Evolutionary conservation across 2,797 vertebrate species (phyloP), one percentile per base, ranked within the genome.

Genomic region (Phalloptychus januarius): DNA sequence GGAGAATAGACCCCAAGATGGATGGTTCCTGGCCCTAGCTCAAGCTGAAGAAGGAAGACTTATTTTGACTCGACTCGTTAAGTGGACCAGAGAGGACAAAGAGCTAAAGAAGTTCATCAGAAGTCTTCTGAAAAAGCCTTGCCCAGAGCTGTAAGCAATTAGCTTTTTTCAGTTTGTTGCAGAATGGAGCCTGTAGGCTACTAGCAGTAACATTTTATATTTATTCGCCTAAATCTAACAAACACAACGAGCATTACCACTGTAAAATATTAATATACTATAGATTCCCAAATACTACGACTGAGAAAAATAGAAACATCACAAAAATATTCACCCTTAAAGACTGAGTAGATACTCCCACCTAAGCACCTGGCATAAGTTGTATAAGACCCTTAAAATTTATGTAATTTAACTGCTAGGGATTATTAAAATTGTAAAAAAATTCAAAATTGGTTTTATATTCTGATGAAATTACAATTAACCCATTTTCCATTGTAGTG

Each of bases 71-170:
- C 91, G 93, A 71, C 89, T 97, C 72, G 87, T 96, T 73, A 94
- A 78, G 44, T 97, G 96, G 96, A 91, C 83, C 71, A 87, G 84
- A 48, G 91, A 86, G 0, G 96, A 96, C 78, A 95, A 93, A 84
- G 96, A 96, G 46, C 89, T 96, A 71, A 96, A 94, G 86, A 96
- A 90, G 86, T 95, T 96, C 76, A 93, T 95, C 79, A 90, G 95
- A 86, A 90, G 73, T 36, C 91, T 96, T 13, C 91, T 95, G 11
- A 97, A 92, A 87, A 83, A 90, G 56, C 72, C 89, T 18, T 97
- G 96, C 81, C 90, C 90, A 83, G 88, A 50, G n/a, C 33, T 86
- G 46, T 92, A 87, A 85, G 76, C 44, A 3, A 2, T 2, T 0
- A 58, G 4, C 42, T 1, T 52, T 33, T 25, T 45, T 25, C n/a